These are phyloP conservation scores for Sorex maritimensis DNA, from an alignment of 2,797 vertebrate species.

Conservation along the genomic window DNA sequence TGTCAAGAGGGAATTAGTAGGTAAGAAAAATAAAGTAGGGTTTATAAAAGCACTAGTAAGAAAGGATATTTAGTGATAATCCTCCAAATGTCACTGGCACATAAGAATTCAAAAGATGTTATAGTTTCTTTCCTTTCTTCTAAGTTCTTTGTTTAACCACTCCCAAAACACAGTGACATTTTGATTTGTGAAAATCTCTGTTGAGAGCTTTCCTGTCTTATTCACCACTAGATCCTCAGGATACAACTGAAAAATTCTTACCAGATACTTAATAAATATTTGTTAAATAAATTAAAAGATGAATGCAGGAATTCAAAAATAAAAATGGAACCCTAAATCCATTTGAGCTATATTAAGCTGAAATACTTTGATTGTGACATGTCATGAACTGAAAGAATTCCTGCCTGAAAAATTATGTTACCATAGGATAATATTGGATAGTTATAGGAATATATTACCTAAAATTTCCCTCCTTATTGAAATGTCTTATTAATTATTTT, in stretches of 20 bases:
- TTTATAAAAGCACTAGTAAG: not conserved
- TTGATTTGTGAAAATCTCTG: not conserved
- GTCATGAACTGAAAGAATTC: not conserved
- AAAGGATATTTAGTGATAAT: not conserved
- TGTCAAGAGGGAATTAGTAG: not conserved
- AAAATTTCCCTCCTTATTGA: not conserved
- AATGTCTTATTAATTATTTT: slow-evolving; percentile 14
- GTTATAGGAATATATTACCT: not conserved
- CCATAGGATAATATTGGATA: not conserved
- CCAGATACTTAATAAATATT: slow-evolving; percentile 25
- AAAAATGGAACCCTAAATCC: not conserved
- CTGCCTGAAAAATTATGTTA: not conserved
- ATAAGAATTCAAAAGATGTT: not conserved
- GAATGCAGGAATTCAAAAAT: not conserved
- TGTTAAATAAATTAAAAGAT: slow-evolving; percentile 16
- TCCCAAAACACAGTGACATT: not conserved
- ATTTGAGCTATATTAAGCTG: not conserved
- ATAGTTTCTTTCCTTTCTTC: not conserved
- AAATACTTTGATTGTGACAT: not conserved
- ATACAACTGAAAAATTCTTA: not conserved
- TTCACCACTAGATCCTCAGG: not conserved
- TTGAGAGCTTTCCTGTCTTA: not conserved
- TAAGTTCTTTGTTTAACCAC: not conserved
- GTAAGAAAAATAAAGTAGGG: not conserved
- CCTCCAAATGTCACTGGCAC: not conserved